A percentile compares a stretch with the other conserved stretches of the same genome.
phyloP scores from a whole-genome alignment of 2,797 vertebrate genomes.

The Leptodactylus fallax region DNA sequence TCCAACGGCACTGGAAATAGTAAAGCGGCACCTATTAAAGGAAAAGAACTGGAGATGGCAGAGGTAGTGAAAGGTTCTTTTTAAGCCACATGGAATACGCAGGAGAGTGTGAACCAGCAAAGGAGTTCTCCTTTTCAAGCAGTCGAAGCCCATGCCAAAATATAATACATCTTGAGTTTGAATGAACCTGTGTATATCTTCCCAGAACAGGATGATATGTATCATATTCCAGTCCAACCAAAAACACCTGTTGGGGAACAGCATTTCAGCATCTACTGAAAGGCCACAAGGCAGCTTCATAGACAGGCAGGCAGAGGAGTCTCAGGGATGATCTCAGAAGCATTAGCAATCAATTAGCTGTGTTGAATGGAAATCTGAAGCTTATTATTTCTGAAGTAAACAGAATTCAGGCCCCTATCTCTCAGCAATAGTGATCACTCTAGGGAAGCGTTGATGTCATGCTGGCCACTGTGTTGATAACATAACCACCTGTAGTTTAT shows the following conservation, averaged over 20 bases:
- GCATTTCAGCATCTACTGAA: slow-evolving; percentile 1
- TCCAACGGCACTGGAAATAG: no score
- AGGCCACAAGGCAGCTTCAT: neutral
- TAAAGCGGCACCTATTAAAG: no score
- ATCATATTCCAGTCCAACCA: slow-evolving; percentile 9
- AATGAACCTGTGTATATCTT: neutral
- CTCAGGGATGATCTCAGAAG: slow-evolving; percentile 45
- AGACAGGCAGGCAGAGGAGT: neutral
- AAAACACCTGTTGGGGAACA: slow-evolving; percentile 18
- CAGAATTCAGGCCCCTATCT: slow-evolving; percentile 31
- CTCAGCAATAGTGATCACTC: slow-evolving; percentile 37
- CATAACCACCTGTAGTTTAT: slow-evolving; percentile 40
- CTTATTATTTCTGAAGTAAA: slow-evolving; percentile 45
- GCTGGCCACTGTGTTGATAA: slow-evolving; percentile 38
- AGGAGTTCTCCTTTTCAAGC: neutral
- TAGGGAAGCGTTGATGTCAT: slow-evolving; percentile 56
- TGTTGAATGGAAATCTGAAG: slow-evolving; percentile 47
- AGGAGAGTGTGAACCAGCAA: neutral
- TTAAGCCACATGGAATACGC: neutral
- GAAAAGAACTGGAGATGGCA: no score
- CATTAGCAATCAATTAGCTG: slow-evolving; percentile 55
- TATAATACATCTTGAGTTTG: neutral
- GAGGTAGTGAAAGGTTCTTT: no score
- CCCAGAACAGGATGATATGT: neutral
- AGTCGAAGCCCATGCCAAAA: neutral